Evolutionary conservation across 2,797 vertebrate genomes (phyloP), one percentile per base, ranked within the genome.

Genomic region (Parotocinclus haroldoi): DNA sequence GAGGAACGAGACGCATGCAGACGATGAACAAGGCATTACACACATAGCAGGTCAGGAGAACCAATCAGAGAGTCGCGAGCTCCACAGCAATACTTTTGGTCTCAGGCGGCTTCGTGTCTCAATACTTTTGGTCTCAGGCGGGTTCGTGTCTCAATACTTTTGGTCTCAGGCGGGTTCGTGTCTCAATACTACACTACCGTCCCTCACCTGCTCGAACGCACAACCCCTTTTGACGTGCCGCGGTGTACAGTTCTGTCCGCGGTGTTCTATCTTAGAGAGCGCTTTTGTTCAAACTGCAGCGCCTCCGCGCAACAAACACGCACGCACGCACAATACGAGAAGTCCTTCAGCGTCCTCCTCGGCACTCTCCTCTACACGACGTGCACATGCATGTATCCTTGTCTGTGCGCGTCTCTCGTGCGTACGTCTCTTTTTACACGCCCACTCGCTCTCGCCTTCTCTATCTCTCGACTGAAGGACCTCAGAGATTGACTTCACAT

Each of bases 281-380:
- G 13, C 38, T 42, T 0, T 42, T 37, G n/a, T 11, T 10, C 18
- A 14, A n/a, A 49, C 11, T 9, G 63, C 54, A 27, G 53, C 44
- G 12, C 54, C 78, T 74, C 75, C 45, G 19, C 70, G 42, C 66
- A 64, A 78, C 68, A 63, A 52, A 46, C 50, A 36, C 40, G 54
- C 58, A 54, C 59, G 50, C 58, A 61, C 60, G 53, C 58, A 69
- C 58, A 58, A 57, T 45, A 68, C 71, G 18, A 63, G 68, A 46
- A 36, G 27, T 40, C 63, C 63, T 66, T 48, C 63, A 49, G 63
- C 52, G 46, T 46, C 52, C 54, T 58, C 45, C 5, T 39, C 46
- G n/a, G 13, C 45, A 19, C 44, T 9, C 61, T 0, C 16, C n/a
- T 50, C 1, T 10, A 9, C 38, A 5, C 11, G 16, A 40, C 13